Evolutionary conservation across 2,797 vertebrate species (phyloP), one percentile per base, ranked within the genome.

Genomic region (Oreochromis grahami): DNA sequence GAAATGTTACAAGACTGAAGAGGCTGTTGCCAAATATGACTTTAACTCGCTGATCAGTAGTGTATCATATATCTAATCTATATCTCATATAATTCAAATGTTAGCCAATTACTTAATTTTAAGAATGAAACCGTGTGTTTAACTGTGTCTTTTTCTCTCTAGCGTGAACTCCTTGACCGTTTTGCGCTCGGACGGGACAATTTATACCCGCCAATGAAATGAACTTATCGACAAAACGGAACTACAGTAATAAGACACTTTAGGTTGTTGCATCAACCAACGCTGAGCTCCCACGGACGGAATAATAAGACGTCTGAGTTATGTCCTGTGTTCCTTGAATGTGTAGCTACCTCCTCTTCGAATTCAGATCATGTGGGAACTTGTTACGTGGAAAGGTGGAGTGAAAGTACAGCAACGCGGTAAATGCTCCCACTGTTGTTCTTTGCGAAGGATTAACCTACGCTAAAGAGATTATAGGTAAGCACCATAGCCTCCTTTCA

Each of bases 401-500:
- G 68, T 29, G 24, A 48, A 45, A 11, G 68, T 7, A 48, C 68
- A 48, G 68, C 68, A 0, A 29, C 0, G 15, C 6, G 3, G 29
- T 12, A 12, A 72, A 29, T 7, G 65, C 4, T 11, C 24, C 43
- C 24, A 19, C 41, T 19, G 15, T 4, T 51, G 50, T 72, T 72
- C 41, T 19, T 48, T 29, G 68, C 21, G 24, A 19, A 11, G 24
- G 68, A 72, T 72, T 72, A 48, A 72, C 15, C 24, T 0, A 8
- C 15, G 2, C 15, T 74, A 74, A 29, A 74, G 10, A 32, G 70
- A 74, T 32, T 5, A 74, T 26, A 29, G 70, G 70, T 74, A 6
- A 74, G 2, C 26, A 1, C 45, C 6, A 3, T 2, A 0, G 15
- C 0, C 41, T 50, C 10, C 26, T 74, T 21, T 11, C 12, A 48